Evolutionary conservation across 1,140 invertebrate species (phyloP), one percentile per base, ranked within the genome.

Genomic region (Zelostemma sp.): DNA sequence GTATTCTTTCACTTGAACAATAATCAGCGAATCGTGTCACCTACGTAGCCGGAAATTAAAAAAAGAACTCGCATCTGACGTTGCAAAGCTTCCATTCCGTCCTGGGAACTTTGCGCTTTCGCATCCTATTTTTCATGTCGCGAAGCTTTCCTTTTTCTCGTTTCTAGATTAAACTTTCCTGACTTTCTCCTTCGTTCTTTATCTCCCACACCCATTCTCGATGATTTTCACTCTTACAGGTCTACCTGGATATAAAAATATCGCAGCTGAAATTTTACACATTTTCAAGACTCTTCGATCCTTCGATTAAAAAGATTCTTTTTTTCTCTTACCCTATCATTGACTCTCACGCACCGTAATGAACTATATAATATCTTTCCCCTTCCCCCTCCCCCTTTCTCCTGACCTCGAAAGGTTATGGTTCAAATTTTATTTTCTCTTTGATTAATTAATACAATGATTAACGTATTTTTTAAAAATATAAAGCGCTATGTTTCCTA

Each of bases 401-500:
- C 63, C 67, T 55, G 60, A 47, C 56, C 45, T 65, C 57, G 59
- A 50, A 70, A 63, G 51, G 63, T 53, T 40, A 14, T 12, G 53
- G 61, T 28, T 54, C 51, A 54, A 66, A 71, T 66, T 68, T 68
- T 69, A n/a, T n/a, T n/a, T n/a, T n/a, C n/a, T n/a, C n/a, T n/a
- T n/a, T n/a, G n/a, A n/a, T n/a, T n/a, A n/a, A 57, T 56, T 50
- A 49, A 45, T 63, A 74, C 72, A 77, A 66, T 72, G 67, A 72
- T 63, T 68, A 69, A 74, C 64, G 68, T 69, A 73, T 63, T 56
- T 60, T 75, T 80, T 8, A 63, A 80, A 80, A 77, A 81, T 81
- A 82, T 83, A 81, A 83, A 82, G 68, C 75, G 64, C 68, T 77
- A 75, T 73, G 73, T 59, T 77, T 76, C 73, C 68, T 74, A 79